Evolutionary conservation across 2,113 vertebrate genomes (phyloP).

Genomic region (Pangasianodon gigas): DNA sequence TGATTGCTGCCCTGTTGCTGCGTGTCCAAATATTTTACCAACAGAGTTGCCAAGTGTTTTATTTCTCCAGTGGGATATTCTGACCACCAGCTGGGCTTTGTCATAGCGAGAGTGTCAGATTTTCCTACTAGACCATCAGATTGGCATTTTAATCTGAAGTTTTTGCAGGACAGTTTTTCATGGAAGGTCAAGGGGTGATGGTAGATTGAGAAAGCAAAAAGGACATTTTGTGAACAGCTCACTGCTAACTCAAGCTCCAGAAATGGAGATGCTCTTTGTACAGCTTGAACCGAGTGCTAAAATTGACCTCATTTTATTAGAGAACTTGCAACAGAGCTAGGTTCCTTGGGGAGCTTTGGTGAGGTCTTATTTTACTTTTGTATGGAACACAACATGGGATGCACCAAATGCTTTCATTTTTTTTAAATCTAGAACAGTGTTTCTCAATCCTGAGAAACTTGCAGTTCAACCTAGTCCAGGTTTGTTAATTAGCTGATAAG

Average conservation of each 20-base stretch:
- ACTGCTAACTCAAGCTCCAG: not conserved
- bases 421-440: not conserved
- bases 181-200: no score
- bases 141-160: not conserved
- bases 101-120: not conserved
- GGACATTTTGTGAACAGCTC: not conserved
- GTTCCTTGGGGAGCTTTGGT: not conserved
- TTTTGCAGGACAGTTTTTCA: not conserved
- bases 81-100: not conserved
- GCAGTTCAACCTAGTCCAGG: not conserved
- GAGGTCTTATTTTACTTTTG: not conserved
- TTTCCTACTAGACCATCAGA: not conserved
- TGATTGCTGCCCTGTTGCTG: not conserved
- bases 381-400: not conserved
- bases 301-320: constrained; percentile 4
- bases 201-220: not conserved
- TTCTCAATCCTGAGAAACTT: not conserved
- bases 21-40: not conserved
- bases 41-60: not conserved
- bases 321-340: not conserved
- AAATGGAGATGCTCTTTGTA: not conserved
- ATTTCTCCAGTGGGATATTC: not conserved
- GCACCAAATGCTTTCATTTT: not conserved
- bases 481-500: not conserved
- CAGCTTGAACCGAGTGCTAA: not conserved